Conservation (phyloP, 2,888 invertebrate genomes). For the Scaeva pyrastri region DNA sequence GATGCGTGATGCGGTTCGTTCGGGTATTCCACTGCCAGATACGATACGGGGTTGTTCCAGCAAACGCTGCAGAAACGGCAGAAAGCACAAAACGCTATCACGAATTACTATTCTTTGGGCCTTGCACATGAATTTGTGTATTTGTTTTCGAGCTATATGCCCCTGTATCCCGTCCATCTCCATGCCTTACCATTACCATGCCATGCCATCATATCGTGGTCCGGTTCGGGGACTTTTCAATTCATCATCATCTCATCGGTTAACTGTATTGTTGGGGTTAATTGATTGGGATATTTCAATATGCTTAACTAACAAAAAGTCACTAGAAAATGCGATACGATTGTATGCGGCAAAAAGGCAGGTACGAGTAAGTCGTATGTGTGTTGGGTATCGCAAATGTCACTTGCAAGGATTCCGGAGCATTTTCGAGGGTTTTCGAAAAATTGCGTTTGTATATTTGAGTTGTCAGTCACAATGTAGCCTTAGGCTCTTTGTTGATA, state of each 20-base stretch:
- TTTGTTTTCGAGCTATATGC: constrained; percentile 23
- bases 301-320: constrained; percentile 30
- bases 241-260: constrained; percentile 50
- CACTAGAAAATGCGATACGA: constrained; percentile 2
- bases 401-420: constrained; percentile 35
- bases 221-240: constrained; percentile 46
- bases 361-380: not conserved
- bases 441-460: not conserved
- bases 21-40: constrained; percentile 12
- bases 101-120: constrained; percentile 68
- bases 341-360: not conserved
- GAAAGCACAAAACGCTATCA: constrained; percentile 42
- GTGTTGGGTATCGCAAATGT: constrained; percentile 5
- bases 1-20: constrained; percentile 64
- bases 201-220: constrained; percentile 6
- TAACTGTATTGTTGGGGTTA: constrained; percentile 58
- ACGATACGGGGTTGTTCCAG: constrained; percentile 54
- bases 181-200: too few relatives aligned
- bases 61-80: constrained; percentile 61
- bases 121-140: constrained; percentile 48
- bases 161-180: too few relatives aligned
- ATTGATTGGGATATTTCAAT: constrained; percentile 63
- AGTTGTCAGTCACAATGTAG: not conserved
- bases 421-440: not conserved
- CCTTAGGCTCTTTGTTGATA: too few relatives aligned